Base-by-base conservation (phyloP, 1,140 invertebrate genomes). In the Ptiloglossa arizonensis region DNA sequence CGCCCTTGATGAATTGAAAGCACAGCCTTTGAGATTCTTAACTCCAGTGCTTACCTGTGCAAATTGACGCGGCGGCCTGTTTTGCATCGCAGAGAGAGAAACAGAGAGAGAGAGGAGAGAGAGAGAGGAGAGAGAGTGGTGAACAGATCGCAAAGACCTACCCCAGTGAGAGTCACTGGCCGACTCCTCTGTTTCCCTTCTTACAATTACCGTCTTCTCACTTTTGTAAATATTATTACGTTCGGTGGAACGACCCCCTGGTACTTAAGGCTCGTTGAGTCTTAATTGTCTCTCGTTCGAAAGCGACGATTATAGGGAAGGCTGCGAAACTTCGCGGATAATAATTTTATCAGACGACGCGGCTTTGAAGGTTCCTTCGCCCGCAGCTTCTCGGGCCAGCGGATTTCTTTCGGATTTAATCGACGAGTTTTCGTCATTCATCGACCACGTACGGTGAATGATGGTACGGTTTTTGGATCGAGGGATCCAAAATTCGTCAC, bases 21-120 rank as follows among this genome's bases (percentile, higher is more conserved):
- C 73, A 52, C 52, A 46, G 68, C 73, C 74, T 83, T 79, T 79
- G 74, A 83, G 68, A 82, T 82, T 83, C 80, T 82, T 79, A 83
- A 63, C 81, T 44, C 41, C 64, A 50, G 29, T 69, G 44, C 80
- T 83, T 79, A 82, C 81, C 46, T 78, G 68, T 81, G 60, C 67
- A 82, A 82, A 81, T 81, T 70, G 66, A 76, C 52, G 54, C 54
- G 76, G 63, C 27, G 24, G 75, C n/a, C 67, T 81, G 64, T 48
- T 82, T 82, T 81, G 54, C 72, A 82, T 81, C 52, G 66, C 29
- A 56, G 66, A 81, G 54, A 57, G 38, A 38, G 32, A 35, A 27
- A 71, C 11, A 13, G 15, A 2, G 59, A 38, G 46, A 8, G 17
- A 19, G 29, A 41, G 2, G 19, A n/a, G n/a, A n/a, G 13, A 19